Conservation (phyloP, 2,113 vertebrate species). For the Podocnemis expansa region DNA sequence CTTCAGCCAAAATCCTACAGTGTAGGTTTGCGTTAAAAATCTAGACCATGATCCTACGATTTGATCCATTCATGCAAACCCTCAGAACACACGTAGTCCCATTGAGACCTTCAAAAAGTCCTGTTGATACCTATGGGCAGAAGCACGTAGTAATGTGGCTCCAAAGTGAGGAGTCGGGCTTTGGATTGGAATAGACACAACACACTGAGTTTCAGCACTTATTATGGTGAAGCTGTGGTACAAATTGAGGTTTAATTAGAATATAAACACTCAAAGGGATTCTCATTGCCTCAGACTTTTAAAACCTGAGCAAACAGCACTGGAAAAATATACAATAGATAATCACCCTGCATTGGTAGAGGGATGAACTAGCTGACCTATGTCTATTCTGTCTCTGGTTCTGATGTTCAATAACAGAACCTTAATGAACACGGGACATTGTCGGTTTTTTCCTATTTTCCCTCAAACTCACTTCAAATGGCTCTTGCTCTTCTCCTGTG, state of each 20-base stretch:
- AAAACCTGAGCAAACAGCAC: background rate
- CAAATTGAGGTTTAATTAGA: background rate
- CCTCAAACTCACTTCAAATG: background rate
- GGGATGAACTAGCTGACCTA: background rate
- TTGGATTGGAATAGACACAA: background rate
- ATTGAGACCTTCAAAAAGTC: background rate
- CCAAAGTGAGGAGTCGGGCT: background rate
- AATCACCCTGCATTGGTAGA: background rate
- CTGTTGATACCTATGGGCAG: background rate
- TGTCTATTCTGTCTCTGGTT: background rate
- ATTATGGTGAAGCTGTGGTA: background rate
- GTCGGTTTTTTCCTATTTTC: background rate
- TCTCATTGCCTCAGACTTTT: background rate
- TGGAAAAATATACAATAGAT: background rate
- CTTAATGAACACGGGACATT: background rate
- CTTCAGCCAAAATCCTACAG: background rate
- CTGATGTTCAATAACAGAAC: background rate
- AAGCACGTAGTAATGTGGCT: background rate
- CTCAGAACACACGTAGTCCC: background rate
- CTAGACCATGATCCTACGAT: background rate
- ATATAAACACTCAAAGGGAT: background rate
- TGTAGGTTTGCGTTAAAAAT: background rate
- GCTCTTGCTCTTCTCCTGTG: background rate
- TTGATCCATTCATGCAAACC: accelerated
- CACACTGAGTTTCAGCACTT: accelerated